phyloP scores from a whole-genome alignment of 2,113 vertebrate species.

The Nestor notabilis region DNA sequence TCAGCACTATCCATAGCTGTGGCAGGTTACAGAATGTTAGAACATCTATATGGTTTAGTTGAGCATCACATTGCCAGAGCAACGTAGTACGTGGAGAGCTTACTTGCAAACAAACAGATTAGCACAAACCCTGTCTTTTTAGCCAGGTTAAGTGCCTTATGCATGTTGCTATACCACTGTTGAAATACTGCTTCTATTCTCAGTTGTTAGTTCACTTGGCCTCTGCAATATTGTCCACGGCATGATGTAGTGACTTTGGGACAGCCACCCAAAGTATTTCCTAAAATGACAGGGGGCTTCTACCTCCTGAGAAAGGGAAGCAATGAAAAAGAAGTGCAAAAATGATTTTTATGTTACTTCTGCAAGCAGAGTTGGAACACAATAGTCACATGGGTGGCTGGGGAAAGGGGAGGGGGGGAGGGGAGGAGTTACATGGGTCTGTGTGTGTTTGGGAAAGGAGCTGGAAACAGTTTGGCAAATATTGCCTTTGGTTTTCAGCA shows the following conservation, averaged over 20 bases:
- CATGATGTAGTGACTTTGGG: rapidly evolving
- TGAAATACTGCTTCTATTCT: background rate
- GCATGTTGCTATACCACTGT: background rate
- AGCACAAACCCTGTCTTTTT: background rate
- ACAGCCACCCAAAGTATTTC: background rate
- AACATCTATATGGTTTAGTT: background rate
- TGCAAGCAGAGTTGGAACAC: background rate
- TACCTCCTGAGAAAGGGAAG: background rate
- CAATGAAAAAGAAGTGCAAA: background rate
- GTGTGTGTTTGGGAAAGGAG: background rate
- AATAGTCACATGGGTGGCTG: rapidly evolving
- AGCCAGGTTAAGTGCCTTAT: background rate
- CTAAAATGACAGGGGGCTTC: background rate
- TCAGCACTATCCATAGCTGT: background rate
- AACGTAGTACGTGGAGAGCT: background rate
- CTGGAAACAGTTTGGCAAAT: background rate
- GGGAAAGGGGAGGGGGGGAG: background rate
- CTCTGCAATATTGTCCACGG: background rate
- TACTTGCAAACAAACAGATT: background rate
- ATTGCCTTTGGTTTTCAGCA: background rate
- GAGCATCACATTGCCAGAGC: background rate
- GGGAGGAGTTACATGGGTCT: background rate
- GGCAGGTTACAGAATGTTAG: background rate
- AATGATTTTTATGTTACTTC: background rate
- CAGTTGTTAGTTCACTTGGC: background rate